Base-by-base conservation (phyloP, 1,140 invertebrate species). In the Heliconius hewitsoni region DNA sequence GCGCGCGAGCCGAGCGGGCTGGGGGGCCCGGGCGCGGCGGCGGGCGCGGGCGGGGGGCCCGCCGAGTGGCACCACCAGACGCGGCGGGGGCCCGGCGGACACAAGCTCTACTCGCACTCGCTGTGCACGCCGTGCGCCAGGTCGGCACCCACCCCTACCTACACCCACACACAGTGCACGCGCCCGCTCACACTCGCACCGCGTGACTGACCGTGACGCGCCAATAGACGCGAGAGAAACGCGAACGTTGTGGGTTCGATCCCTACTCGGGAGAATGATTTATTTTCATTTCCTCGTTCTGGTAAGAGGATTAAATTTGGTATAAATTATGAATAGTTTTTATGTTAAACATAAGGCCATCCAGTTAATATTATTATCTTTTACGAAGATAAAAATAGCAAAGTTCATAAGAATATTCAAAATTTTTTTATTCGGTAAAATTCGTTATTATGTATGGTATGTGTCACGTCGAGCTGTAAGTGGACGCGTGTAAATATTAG, bases 81-180 rank as follows among this genome's bases (percentile, higher is more conserved):
- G 76, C 89, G 90, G 77, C 93, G 94, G 76, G 92, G 89, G 8
- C 91, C 91, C 76, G 89, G 90, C 83, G 94, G 94, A 18, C 92
- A 94, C 84, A 93, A 94, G 87, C 85, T 94, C 9, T 95, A 95
- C 90, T 95, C 94, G 81, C 94, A 95, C 87, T 95, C 94, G 84
- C 90, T 95, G 8, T 95, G 94, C 88, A 91, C 93, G 85, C 94
- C 94, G 39, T 95, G 94, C 89, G 94, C 94, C 83, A 93, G 94
- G 94, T 95, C 87, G 66, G 76, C 27, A 23, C 3, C 55, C n/a
- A 27, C 37, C 46, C 83, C 85, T 87, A 74, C 74, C 23, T 70
- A 71, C 11, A 18, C n/a, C 9, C 11, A 5, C 13, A 71, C 30
- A 4, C 71, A 57, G 34, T 16, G n/a, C 70, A 37, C 70, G 70